Evolutionary conservation across 2,113 vertebrate species (phyloP).

Genomic region (Pituophis catenifer): DNA sequence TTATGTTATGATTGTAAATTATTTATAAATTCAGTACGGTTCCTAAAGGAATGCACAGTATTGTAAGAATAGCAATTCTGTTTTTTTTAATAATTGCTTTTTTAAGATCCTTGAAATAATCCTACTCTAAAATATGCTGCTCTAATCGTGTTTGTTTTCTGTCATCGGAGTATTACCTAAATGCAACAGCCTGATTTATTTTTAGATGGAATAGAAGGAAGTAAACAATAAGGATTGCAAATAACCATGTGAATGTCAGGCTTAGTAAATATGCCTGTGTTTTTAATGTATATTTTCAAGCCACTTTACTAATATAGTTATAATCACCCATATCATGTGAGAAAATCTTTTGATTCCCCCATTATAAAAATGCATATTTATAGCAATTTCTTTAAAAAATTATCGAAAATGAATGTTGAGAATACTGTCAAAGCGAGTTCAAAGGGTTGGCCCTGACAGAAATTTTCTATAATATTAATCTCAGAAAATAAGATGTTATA

Average conservation of each 20-base stretch:
- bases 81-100: neutral
- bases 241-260: neutral
- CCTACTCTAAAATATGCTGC: neutral
- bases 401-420: neutral
- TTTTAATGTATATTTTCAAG: neutral
- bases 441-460: neutral
- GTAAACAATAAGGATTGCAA: neutral
- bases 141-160: neutral
- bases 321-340: neutral
- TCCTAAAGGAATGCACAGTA: neutral
- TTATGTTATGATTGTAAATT: fast-evolving
- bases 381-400: neutral
- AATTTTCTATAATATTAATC: neutral
- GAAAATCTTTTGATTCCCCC: neutral
- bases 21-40: conserved; percentile 23
- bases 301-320: neutral
- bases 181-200: neutral
- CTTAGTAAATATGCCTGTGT: neutral
- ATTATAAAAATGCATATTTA: neutral
- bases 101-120: neutral
- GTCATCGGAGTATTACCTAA: neutral
- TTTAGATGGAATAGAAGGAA: neutral
- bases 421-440: neutral
- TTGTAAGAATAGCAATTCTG: neutral
- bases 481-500: neutral